A percentile compares a stretch with the other conserved stretches of the same genome.
Conservation (phyloP, 2,888 invertebrate genomes). For the Chymomyza procnemis region DNA sequence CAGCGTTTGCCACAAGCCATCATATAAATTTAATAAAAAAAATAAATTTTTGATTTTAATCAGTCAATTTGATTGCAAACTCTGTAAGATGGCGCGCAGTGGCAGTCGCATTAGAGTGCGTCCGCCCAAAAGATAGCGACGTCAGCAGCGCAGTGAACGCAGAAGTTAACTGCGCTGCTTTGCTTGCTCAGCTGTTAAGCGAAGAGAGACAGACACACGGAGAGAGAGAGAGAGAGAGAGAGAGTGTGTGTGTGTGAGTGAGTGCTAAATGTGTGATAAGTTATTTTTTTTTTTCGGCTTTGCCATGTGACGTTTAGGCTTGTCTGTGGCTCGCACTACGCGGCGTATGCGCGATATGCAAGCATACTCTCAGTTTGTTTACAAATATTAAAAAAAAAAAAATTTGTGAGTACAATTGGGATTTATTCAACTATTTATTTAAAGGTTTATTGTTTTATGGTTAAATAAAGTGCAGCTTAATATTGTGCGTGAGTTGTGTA, state of each 20-base stretch:
- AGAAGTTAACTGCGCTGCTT: slow-evolving; percentile 9
- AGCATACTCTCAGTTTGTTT: neutral
- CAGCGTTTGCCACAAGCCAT: slow-evolving; percentile 34
- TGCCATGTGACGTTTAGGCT: neutral
- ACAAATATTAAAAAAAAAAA: neutral
- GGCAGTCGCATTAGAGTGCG: slow-evolving; percentile 30
- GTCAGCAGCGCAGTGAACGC: slow-evolving; percentile 15
- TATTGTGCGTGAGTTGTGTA: slow-evolving; percentile 13
- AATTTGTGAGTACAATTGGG: neutral
- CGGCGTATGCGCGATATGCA: slow-evolving; percentile 54
- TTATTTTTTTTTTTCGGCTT: slow-evolving; percentile 1
- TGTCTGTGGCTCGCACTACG: slow-evolving; percentile 35
- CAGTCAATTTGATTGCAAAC: slow-evolving; percentile 68
- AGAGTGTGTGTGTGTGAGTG: slow-evolving; percentile 6
- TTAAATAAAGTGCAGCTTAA: slow-evolving; percentile 21
- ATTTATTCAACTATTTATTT: slow-evolving; percentile 42
- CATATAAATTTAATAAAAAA: slow-evolving; percentile 40
- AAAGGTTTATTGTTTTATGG: slow-evolving; percentile 54
- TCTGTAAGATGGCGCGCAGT: slow-evolving; percentile 43
- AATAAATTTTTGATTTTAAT: slow-evolving; percentile 55
- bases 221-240: slow-evolving; percentile 2
- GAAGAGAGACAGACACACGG: neutral
- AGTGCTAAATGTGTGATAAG: slow-evolving; percentile 34
- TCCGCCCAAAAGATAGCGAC: slow-evolving; percentile 2
- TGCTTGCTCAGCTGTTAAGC: slow-evolving; percentile 45